Evolutionary conservation across 2,888 invertebrate genomes (phyloP), one percentile per base, ranked within the genome.

Genomic region (Allygus modestus): DNA sequence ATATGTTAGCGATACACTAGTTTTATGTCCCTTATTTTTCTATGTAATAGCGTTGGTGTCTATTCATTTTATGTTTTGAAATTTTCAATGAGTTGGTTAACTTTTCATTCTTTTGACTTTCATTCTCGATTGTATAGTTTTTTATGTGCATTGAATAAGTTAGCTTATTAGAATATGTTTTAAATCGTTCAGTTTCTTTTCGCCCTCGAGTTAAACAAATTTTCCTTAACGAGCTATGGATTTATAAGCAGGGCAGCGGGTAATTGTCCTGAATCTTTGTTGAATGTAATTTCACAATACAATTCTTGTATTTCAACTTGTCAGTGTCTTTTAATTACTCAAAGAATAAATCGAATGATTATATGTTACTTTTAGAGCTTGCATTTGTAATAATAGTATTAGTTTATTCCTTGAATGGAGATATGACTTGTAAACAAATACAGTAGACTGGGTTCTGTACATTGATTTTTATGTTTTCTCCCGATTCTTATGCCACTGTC

Each of bases 351-450:
- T 46, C n/a, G 17, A 58, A 23, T n/a, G n/a, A 58, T 2, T 20
- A 65, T 65, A 28, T 65, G 65, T 65, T 28, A 65, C 65, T 65
- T 28, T 28, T 28, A 65, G 65, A 65, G 65, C 65, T 65, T 65
- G 65, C 65, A 65, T 65, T 65, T 65, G 65, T 65, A 65, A 65
- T 26, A 17, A 15, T 65, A 65, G 65, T 65, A 28, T 65, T 65
- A 65, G 28, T 12, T 31, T 65, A 65, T 28, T 65, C 65, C 20
- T 1, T 65, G 20, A 23, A 54, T 65, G 65, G 31, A 65, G 65
- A 65, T 65, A 28, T 65, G 1, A 26, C 65, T 65, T 65, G 65
- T 65, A 65, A 20, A 15, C 28, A 65, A 65, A 65, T 65, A 65
- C 28, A 65, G 28, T 65, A 65, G 65, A 15, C 65, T 65, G 65